phyloP scores from a whole-genome alignment of 1,140 invertebrate genomes.

The Drosophila repletoides region DNA sequence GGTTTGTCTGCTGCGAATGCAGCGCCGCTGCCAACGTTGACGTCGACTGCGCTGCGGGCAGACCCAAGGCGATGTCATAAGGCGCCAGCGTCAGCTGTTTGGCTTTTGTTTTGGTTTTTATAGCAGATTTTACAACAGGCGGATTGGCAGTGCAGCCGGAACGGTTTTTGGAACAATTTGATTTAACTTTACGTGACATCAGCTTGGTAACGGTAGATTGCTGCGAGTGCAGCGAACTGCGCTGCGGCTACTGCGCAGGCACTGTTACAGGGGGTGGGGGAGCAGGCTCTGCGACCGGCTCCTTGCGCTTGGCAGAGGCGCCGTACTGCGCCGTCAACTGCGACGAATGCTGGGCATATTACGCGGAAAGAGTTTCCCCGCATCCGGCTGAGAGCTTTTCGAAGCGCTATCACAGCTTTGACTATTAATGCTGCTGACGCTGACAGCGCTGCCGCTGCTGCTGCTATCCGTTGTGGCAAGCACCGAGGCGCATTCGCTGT shows the following conservation, averaged over 20 bases:
- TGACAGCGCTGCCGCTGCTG: constrained; percentile 36
- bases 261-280: background rate
- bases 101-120: constrained; percentile 55
- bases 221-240: constrained; percentile 38
- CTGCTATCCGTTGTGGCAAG: constrained; percentile 50
- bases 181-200: constrained; percentile 47
- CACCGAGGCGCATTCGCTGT: constrained; percentile 55
- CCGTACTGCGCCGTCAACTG: constrained; percentile 59
- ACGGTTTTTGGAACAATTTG: constrained; percentile 60
- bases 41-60: constrained; percentile 39
- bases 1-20: constrained; percentile 51
- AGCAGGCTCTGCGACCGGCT: background rate
- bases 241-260: constrained; percentile 24
- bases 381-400: constrained; percentile 65
- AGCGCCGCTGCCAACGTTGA: constrained; percentile 57
- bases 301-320: constrained; percentile 33
- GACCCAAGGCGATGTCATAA: constrained; percentile 56
- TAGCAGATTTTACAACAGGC: constrained; percentile 45
- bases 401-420: constrained; percentile 52
- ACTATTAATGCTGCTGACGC: constrained; percentile 39
- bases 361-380: constrained; percentile 72
- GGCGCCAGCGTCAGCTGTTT: constrained; percentile 59
- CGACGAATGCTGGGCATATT: constrained; percentile 78
- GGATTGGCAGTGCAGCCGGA: background rate
- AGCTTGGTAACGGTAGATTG: constrained; percentile 66